These are phyloP conservation scores for Halesus radiatus DNA, from an alignment of 1,140 invertebrate species.

Conservation along the genomic window DNA sequence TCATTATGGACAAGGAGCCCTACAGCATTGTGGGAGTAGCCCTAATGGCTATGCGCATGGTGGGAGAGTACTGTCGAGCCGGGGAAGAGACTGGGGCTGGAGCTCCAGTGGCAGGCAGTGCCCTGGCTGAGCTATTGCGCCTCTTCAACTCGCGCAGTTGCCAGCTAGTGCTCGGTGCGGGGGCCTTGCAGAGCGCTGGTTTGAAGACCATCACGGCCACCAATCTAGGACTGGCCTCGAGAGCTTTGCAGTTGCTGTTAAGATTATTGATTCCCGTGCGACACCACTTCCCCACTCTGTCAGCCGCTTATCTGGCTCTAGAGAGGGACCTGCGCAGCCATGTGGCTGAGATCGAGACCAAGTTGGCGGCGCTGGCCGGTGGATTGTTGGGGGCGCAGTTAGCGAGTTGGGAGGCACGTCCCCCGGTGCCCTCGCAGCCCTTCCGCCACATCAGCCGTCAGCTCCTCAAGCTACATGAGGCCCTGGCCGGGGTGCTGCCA, in stretches of 20 bases:
- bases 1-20: conserved; percentile 84
- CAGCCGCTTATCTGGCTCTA: conserved; percentile 67
- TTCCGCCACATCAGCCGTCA: conserved; percentile 94
- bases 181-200: conserved; percentile 93
- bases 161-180: conserved; percentile 95
- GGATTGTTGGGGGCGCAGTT: conserved; percentile 85
- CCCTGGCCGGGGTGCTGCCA: conserved; percentile 85
- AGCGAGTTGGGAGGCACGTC: conserved; percentile 90
- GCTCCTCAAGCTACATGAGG: conserved; percentile 93
- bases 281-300: conserved; percentile 74
- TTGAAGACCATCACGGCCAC: conserved; percentile 97
- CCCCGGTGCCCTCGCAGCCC: conserved; percentile 93
- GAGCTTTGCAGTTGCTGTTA: conserved; percentile 86
- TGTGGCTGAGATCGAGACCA: conserved; percentile 91
- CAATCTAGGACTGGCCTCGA: conserved; percentile 92
- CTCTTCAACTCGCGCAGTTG: conserved; percentile 94
- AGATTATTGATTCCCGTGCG: conserved; percentile 83
- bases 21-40: conserved; percentile 90
- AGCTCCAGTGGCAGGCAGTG: conserved; percentile 78
- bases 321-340: conserved; percentile 89
- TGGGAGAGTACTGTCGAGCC: conserved; percentile 91
- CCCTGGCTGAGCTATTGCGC: conserved; percentile 89
- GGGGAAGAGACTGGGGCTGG: conserved; percentile 77
- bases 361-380: conserved; percentile 91
- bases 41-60: conserved; percentile 87